phyloP scores from a whole-genome alignment of 2,888 invertebrate genomes.

The Athetis lepigone region DNA sequence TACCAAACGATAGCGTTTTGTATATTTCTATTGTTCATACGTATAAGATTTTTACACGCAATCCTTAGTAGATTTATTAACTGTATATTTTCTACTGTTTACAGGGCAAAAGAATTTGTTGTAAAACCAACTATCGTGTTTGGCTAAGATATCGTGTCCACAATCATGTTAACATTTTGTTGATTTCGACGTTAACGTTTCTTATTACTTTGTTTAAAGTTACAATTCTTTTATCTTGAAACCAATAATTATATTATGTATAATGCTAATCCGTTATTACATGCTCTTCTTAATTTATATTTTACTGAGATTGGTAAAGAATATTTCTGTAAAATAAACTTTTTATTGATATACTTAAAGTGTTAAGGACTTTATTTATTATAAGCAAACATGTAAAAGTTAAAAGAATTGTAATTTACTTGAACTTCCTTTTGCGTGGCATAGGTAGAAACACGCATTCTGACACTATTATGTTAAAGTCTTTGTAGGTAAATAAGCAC shows the following conservation, averaged over 20 bases:
- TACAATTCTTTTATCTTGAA: conserved; percentile 52
- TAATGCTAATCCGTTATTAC: conserved; percentile 16
- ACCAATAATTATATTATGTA: conserved; percentile 23
- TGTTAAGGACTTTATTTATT: conserved; percentile 31
- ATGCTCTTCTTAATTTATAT: conserved; percentile 33
- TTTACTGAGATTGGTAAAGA: conserved; percentile 10
- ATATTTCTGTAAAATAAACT: conserved; percentile 19
- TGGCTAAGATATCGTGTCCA: conserved; percentile 44
- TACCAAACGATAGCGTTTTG: conserved; percentile 86
- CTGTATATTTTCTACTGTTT: conserved; percentile 86
- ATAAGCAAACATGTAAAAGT: conserved; percentile 25
- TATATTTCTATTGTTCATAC: conserved; percentile 87
- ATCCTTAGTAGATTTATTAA: conserved; percentile 81
- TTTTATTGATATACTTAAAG: conserved; percentile 32
- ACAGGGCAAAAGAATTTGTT: conserved; percentile 68
- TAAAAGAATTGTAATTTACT: conserved; percentile 50
- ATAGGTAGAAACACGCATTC: neutral
- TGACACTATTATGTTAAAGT: conserved; percentile 2
- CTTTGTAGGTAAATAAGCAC: neutral
- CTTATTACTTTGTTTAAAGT: conserved; percentile 15
- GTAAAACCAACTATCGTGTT: conserved; percentile 42
- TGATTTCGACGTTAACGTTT: conserved; percentile 59
- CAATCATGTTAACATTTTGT: conserved; percentile 35
- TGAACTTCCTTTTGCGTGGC: conserved; percentile 3
- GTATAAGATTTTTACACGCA: conserved; percentile 84